Evolutionary conservation across 2,113 vertebrate species (phyloP), one percentile per base, ranked within the genome.

Genomic region (Pundamilia nyererei): DNA sequence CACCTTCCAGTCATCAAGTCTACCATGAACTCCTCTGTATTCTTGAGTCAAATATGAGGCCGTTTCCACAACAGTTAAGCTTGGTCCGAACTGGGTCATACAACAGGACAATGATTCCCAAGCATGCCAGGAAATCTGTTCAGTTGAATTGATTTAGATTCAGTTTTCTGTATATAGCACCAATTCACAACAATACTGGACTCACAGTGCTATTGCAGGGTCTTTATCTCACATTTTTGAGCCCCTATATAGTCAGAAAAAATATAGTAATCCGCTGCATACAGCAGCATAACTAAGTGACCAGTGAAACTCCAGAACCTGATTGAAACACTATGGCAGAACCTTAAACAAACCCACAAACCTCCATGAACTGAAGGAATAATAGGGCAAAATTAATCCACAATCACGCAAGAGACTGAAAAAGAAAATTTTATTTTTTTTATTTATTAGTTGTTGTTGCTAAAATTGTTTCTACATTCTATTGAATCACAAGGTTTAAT

Each of bases 181-280:
- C 58, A 62, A n/a, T 62, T n/a, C 31, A 62, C 58, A 62, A 62
- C 31, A 2, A 35, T 7, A 3, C 17, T 62, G 17, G 31, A n/a
- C 31, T 65, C 60, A 38, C 4, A 0, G 60, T 35, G 3, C 3
- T 35, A n/a, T 0, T 65, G 31, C 17, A 38, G 31, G 60, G 31
- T n/a, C 17, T 65, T 65, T 65, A 65, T 65, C 10, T 12, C 60
- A 65, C 31, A 65, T 35, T 65, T 35, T 35, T 65, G 58, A 35
- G 17, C 60, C 60, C 60, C 60, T 62, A 35, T 12, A 33, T 33
- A 60, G 56, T 60, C 29, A 33, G 56, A 60, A 65, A 12, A 35
- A n/a, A 7, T 35, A 65, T 1, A 35, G 60, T 35, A 2, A 65
- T 12, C 60, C 3, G 4, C 31, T 65, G 31, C 31, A 35, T 12